phyloP scores from a whole-genome alignment of 2,113 vertebrate species.

The Percopsis transmontana region DNA sequence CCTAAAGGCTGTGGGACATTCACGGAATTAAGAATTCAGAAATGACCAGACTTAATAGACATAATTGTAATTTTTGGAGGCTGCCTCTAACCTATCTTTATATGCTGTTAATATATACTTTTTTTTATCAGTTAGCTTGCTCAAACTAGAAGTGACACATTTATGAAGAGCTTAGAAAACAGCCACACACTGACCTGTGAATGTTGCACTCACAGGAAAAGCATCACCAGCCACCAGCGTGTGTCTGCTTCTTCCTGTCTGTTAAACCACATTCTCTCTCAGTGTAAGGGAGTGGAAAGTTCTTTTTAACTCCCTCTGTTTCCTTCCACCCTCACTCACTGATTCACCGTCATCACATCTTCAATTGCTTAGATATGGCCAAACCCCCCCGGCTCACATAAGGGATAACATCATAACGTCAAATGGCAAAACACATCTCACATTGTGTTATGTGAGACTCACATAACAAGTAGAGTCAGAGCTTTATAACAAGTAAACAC shows the following conservation, averaged over 20 bases:
- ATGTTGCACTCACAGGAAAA: conserved; percentile 75
- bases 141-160: conserved; percentile 36
- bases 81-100: conserved; percentile 2
- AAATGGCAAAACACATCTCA: conserved; percentile 2
- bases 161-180: conserved; percentile 42
- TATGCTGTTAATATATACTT: background rate
- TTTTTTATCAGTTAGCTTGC: background rate
- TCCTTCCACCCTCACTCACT: conserved; percentile 60
- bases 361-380: conserved; percentile 27
- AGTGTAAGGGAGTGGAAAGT: conserved; percentile 76
- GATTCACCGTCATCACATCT: conserved; percentile 8
- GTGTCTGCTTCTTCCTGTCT: conserved; percentile 83
- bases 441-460: too few species aligned
- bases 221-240: conserved; percentile 71
- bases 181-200: conserved; percentile 80
- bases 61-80: background rate
- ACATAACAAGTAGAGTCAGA: too few species aligned
- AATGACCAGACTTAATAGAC: too few species aligned
- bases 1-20: background rate
- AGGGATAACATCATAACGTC: background rate
- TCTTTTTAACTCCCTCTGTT: conserved; percentile 55
- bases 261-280: conserved; percentile 82
- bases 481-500: too few species aligned
- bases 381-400: conserved; percentile 23
- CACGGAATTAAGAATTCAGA: conserved; percentile 7